Evolutionary conservation across 2,113 vertebrate species (phyloP), one percentile per base, ranked within the genome.

Genomic region (Pseudolaguvia tuberculata): DNA sequence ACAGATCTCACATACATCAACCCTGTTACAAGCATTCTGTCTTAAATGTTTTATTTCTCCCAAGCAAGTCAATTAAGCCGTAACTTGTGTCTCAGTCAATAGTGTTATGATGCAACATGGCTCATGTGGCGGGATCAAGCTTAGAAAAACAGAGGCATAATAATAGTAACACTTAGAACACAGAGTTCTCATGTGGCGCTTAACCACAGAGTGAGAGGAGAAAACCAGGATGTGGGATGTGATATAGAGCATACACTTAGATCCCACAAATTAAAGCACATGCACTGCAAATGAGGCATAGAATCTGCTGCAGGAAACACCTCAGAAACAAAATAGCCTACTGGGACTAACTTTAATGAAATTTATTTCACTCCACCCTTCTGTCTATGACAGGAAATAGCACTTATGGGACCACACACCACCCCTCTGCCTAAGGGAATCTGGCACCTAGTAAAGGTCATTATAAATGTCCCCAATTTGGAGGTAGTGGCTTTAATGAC

Each of bases 131-230:
- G 23, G 45, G 23, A 67, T 50, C 45, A 78, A 52, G 70, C 61
- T 17, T 35, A 63, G 50, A 63, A 47, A 31, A 25, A 61, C 53
- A 52, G 35, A 70, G 53, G 12, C 25, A 27, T 79, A 79, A 57
- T 76, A 81, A 81, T 81, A 81, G 77, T 29, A 72, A 35, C 70
- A 15, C 73, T 52, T 51, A 76, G 73, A 70, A 76, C 73, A 79
- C 56, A 35, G 21, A 78, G 80, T 76, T 79, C 62, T 65, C 56
- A 3, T 42, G 52, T 71, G 51, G 42, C 51, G 62, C 58, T 78
- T 27, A 47, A 53, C 59, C 62, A 62, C 8, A 25, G 27, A 76
- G 25, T 68, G 65, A 18, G 23, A 29, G 61, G 50, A 48, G 59
- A 45, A 47, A 71, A 39, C 21, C 7, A 58, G 78, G n/a, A 23